Evolutionary conservation across 2,797 vertebrate genomes (phyloP), one percentile per base, ranked within the genome.

Genomic region (Spinus olivaceus): DNA sequence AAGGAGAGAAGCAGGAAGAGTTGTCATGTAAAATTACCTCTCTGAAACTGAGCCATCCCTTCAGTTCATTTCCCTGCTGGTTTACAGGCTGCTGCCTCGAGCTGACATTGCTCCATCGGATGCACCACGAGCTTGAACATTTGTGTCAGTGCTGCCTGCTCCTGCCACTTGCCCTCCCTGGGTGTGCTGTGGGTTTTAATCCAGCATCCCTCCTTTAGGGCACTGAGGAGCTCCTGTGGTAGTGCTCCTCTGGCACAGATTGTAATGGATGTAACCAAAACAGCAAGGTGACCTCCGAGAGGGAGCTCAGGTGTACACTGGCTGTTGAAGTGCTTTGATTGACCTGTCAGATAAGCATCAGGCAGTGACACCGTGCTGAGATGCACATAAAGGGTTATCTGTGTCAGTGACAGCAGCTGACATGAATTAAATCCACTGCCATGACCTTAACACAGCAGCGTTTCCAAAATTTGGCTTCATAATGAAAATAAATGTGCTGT

Each of bases 41-140:
- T 74, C 5, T 0, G 1, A 69, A 89, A 42, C 5, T 0, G 30
- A 88, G 11, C 59, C 28, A 49, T 46, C 50, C 64, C 70, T 81
- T 71, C 32, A 59, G 61, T 23, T 63, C 8, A 9, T 66, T 81
- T 60, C 37, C 69, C 37, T 70, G n/a, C 44, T 39, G n/a, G 25
- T 30, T 59, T 35, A 11, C 42, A 12, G 21, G 35, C n/a, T 1
- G 2, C 50, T 74, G 35, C 39, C 54, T 86, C 18, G 21, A 74
- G 80, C 46, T 86, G 76, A 67, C 10, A 0, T 46, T 30, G 37
- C 49, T 83, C 72, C 60, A 22, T n/a, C 3, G 3, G 47, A 22
- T 5, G 5, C 69, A 15, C 16, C 0, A 0, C 50, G 49, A 87
- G 39, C 16, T 30, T 49, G 30, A 86, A 33, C 0, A 0, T 19